Base-by-base conservation (phyloP, 2,888 invertebrate species). In the Punctoribates punctum region DNA sequence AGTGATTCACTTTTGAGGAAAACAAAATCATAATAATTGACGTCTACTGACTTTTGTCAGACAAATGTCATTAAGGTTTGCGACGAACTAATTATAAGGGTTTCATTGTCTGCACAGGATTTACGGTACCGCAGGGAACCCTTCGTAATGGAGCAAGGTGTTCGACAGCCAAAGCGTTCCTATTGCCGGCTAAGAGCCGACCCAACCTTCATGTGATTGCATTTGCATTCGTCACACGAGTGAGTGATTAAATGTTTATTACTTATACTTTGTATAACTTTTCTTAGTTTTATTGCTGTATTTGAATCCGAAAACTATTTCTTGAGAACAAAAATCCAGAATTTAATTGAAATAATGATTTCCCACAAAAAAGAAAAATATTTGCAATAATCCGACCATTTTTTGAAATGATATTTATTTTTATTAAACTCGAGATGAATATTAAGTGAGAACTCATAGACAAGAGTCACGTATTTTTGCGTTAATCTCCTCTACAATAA, bases 61-160 rank as follows among this genome's bases (percentile, higher is more conserved):
- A 34, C 34, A 34, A 34, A 34, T 34, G 5, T 34, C 34, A 34
- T 34, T 34, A n/a, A 8, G 51, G 5, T 51, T 51, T 51, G 6
- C 4, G 51, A 51, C 51, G 13, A 4, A 51, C 5, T 51, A 51
- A 38, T 29, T 72, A 25, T 34, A 17, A 34, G n/a, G 3, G 23
- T 17, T 73, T 15, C 8, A 34, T 34, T 67, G 25, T n/a, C 8
- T 6, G 6, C 6, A 1, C 78, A 82, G 82, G 94, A 0, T 93
- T 94, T 81, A 92, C 93, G 91, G 90, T 93, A 54, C 92, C 93
- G 0, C 94, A 94, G 84, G 94, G 93, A 29, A 94, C 93, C 0
- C 90, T 90, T 80, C 88, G 90, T 80, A 92, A 93, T 20, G 94
- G 94, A 0, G 90, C 92, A 48, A 88, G 95, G 0, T 95, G 94